Base-by-base conservation (phyloP, 2,113 vertebrate species). In the Danio rerio region DNA sequence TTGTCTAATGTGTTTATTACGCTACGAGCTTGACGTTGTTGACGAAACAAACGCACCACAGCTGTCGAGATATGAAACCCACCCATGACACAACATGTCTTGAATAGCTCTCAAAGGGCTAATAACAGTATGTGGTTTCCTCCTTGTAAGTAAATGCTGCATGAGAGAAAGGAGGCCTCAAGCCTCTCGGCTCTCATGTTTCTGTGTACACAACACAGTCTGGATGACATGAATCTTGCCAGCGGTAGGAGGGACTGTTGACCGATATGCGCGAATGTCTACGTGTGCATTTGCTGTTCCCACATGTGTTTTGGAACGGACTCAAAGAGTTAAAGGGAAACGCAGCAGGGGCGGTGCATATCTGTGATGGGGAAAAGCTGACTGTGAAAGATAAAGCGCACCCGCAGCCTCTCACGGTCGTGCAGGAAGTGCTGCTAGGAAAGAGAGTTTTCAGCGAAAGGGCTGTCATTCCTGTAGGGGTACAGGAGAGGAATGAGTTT, bases 261-360 rank as follows among this genome's bases (percentile, higher is more conserved):
- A 63, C 81, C 73, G 11, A 80, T 81, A 65, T 87, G 78, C 88
- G 73, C 78, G 66, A 82, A 13, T 47, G 69, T 71, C 18, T 81
- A 4, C 45, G 66, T 85, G 84, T 87, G 81, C 80, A 79, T 85
- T 68, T 81, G 40, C 20, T 31, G 62, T 77, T 50, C 20, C 45
- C 45, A 63, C 74, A 63, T n/a, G 15, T 77, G 56, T 77, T 77
- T 56, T 77, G 9, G 15, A 10, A 8, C 47, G 15, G 58, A 63
- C 5, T 77, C 58, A 40, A 49, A 63, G 13, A 16, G 5, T 16
- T 16, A 50, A 63, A 59, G 52, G 40, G 56, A 53, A 81, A 80
- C 53, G 62, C 9, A 18, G 71, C n/a, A 31, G 6, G 63, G 73
- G 74, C 15, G 49, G 75, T 0, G 42, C 73, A 47, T 76, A 45